Evolutionary conservation across 2,888 invertebrate genomes (phyloP), one percentile per base, ranked within the genome.

Genomic region (Hypolimnas misippus): DNA sequence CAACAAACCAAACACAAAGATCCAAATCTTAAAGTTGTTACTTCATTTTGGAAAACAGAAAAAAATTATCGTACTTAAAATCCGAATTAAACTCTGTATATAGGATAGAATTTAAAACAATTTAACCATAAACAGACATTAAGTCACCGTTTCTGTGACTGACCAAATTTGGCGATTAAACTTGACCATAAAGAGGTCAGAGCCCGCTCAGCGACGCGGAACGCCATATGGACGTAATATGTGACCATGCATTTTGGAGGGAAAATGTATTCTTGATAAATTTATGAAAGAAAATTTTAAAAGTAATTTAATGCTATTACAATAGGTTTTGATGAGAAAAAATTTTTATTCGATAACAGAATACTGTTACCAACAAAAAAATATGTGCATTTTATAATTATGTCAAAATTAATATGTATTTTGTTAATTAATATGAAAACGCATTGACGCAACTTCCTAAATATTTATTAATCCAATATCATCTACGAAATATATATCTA

Each of bases 161-260:
- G 54, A 54, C 67, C 58, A 69, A 78, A 75, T 78, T 80, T 78
- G 79, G 75, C 70, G 74, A 65, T 65, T 65, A 79, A 76, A 79
- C 70, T 79, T 84, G 84, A 86, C 73, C 84, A 77, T 82, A 82
- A 82, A 81, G 74, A 80, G 87, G 81, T 85, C 86, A 82, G 21
- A 64, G 62, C 66, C 69, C 63, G 75, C 68, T 70, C 79, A 77
- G 71, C 82, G 77, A 76, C 62, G 67, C 79, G 76, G 67, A 78
- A 81, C 84, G 74, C 67, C 84, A 82, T 79, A 76, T 80, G 82
- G 72, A 66, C 62, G 51, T 16, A 40, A 17, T 51, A 51, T 44
- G 65, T 66, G 53, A 57, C 70, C 70, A 70, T 49, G 29, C n/a
- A 8, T 29, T 14, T 25, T 6, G 21, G 4, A 10, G 21, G 19